Evolutionary conservation across 2,888 invertebrate species (phyloP).

Genomic region (Hypena proboscidalis): DNA sequence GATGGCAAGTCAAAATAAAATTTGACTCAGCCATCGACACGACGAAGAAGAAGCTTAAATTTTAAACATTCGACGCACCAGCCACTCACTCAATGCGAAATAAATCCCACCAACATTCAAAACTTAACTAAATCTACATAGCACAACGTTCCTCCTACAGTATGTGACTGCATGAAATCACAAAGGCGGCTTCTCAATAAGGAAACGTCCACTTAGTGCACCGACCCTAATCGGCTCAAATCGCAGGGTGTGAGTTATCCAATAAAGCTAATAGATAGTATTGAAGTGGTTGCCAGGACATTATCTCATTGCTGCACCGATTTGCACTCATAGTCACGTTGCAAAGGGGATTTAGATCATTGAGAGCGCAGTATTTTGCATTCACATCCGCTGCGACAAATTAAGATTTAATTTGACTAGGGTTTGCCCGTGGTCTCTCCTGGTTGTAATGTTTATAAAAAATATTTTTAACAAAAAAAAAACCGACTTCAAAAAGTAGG

Average conservation of each 20-base stretch:
- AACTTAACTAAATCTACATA: background rate
- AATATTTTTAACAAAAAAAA: too few relatives aligned
- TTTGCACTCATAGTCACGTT: background rate
- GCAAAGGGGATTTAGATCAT: slow-evolving; percentile 10
- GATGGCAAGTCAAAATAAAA: too few relatives aligned
- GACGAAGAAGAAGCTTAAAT: too few relatives aligned
- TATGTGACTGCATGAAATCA: slow-evolving; percentile 51
- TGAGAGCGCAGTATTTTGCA: too few relatives aligned
- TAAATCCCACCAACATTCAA: slow-evolving; percentile 7
- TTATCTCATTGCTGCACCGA: slow-evolving; percentile 2
- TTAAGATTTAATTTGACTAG: too few relatives aligned
- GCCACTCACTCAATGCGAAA: too few relatives aligned
- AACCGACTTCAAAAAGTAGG: too few relatives aligned
- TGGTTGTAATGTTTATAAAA: too few relatives aligned
- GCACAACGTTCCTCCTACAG: slow-evolving; percentile 12
- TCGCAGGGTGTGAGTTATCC: slow-evolving; percentile 38
- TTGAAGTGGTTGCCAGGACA: slow-evolving; percentile 1
- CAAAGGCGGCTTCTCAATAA: slow-evolving; percentile 56
- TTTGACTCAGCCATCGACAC: too few relatives aligned
- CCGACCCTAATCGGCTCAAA: slow-evolving; percentile 51
- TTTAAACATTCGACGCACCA: too few relatives aligned
- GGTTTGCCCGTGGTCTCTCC: too few relatives aligned
- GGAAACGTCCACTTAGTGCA: slow-evolving; percentile 66
- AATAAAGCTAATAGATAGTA: slow-evolving; percentile 17
- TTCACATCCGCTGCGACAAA: too few relatives aligned